Conservation (phyloP, 2,888 invertebrate genomes). For the Psococerastis gibbosa region DNA sequence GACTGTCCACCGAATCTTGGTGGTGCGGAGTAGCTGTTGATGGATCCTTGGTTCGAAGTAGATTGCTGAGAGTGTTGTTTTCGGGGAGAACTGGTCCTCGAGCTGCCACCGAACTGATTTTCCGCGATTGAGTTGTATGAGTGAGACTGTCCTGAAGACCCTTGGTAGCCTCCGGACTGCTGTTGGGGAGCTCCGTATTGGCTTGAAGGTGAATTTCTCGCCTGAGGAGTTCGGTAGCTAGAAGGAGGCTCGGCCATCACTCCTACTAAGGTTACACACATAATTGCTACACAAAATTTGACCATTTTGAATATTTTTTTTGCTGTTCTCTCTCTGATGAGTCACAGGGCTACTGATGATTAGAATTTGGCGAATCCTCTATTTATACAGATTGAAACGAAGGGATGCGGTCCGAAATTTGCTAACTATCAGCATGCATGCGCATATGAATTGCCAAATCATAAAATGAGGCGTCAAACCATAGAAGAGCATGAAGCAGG, state of each 20-base stretch:
- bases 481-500: no score
- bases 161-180: slow-evolving; percentile 12
- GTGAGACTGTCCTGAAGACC: not conserved
- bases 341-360: slow-evolving; percentile 7
- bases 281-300: slow-evolving; percentile 1
- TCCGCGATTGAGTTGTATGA: not conserved
- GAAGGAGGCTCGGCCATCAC: not conserved
- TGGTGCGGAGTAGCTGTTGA: not conserved
- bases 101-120: slow-evolving; percentile 3
- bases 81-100: not conserved
- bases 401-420: not conserved
- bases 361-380: no score
- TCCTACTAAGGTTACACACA: not conserved
- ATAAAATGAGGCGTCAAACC: no score
- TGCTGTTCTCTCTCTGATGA: not conserved
- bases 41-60: not conserved
- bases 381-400: not conserved
- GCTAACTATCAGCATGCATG: not conserved
- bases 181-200: slow-evolving; percentile 13
- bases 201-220: slow-evolving; percentile 11
- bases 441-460: no score
- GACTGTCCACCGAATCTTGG: no score
- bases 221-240: slow-evolving; percentile 6
- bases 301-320: not conserved
- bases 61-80: slow-evolving; percentile 8